Conservation (phyloP, 2,797 vertebrate species). For the Intellagama lesueurii region DNA sequence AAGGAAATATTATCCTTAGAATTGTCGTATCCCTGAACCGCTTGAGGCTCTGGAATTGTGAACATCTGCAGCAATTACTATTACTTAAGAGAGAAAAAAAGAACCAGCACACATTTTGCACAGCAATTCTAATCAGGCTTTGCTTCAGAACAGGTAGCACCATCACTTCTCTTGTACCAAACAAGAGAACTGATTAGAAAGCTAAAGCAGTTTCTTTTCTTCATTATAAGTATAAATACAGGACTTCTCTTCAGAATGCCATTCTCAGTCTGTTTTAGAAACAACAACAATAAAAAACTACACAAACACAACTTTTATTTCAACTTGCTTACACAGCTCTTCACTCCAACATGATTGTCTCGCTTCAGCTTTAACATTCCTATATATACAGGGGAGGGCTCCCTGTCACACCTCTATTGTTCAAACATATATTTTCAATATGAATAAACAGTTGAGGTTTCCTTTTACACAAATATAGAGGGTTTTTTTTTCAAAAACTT, state of each 20-base stretch:
- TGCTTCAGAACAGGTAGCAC: constrained; percentile 64
- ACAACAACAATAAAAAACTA: background rate
- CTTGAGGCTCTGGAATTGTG: constrained; percentile 3
- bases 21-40: constrained; percentile 6
- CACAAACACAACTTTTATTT: constrained; percentile 34
- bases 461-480: constrained; percentile 18
- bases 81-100: constrained; percentile 23
- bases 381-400: background rate
- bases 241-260: constrained; percentile 37
- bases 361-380: constrained; percentile 19
- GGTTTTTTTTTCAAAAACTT: background rate
- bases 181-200: constrained; percentile 67
- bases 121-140: constrained; percentile 57
- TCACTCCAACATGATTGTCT: constrained; percentile 32
- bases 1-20: constrained; percentile 3
- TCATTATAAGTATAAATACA: constrained; percentile 50
- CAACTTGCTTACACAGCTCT: constrained; percentile 26
- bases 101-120: constrained; percentile 44
- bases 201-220: constrained; percentile 38
- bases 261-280: background rate
- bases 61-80: constrained; percentile 59
- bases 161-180: constrained; percentile 50
- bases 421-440: background rate
- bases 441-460: background rate
- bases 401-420: constrained; percentile 9